A percentile compares a stretch with the other conserved stretches of the same genome.
Conservation (phyloP, 2,113 vertebrate genomes). For the Ciconia boyciana region DNA sequence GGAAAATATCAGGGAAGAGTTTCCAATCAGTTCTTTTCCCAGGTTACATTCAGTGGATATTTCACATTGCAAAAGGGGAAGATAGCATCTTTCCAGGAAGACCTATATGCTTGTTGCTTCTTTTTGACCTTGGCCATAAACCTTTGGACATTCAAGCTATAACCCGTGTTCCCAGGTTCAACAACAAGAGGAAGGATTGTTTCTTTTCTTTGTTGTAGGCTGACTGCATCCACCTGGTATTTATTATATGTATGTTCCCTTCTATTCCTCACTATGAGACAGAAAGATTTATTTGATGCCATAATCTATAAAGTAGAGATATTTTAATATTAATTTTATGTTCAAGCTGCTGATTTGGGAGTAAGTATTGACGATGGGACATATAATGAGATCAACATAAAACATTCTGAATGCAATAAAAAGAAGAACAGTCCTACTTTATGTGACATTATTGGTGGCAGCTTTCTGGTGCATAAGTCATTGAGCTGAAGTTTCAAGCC, state of each 20-base stretch:
- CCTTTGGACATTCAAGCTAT: rapidly evolving
- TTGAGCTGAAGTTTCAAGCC: neutral
- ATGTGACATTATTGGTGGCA: neutral
- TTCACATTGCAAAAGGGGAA: neutral
- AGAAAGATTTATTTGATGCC: neutral
- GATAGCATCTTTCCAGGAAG: neutral
- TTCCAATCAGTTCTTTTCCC: neutral
- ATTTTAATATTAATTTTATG: neutral
- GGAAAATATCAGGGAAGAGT: neutral
- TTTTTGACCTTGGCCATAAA: neutral
- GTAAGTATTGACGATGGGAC: neutral
- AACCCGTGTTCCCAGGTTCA: neutral
- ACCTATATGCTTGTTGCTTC: neutral
- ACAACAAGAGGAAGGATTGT: neutral
- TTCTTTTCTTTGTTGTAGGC: neutral
- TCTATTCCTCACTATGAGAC: neutral
- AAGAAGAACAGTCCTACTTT: neutral
- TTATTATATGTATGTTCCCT: neutral
- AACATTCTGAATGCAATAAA: neutral
- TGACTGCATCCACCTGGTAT: neutral
- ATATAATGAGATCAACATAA: neutral
- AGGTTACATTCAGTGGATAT: neutral
- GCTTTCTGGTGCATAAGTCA: neutral
- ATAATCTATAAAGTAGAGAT: neutral
- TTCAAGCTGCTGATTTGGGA: neutral